A percentile compares a stretch with the other conserved stretches of the same genome.
Conservation (phyloP, 2,888 invertebrate genomes). For the Cynaeus angustus region DNA sequence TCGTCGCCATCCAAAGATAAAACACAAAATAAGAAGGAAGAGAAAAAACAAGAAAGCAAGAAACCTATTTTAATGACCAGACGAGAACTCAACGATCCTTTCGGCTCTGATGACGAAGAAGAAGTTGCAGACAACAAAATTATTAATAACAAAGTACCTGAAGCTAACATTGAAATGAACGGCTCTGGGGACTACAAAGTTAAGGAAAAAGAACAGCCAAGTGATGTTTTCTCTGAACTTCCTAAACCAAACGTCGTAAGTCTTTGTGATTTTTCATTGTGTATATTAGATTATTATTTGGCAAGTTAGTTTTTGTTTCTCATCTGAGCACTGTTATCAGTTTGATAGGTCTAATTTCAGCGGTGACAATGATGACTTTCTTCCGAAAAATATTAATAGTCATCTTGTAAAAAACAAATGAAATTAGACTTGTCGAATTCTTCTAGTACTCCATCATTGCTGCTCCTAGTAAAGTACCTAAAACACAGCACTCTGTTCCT, state of each 20-base stretch:
- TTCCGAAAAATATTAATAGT: no score
- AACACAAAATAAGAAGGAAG: slow-evolving; percentile 68
- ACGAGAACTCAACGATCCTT: slow-evolving; percentile 89
- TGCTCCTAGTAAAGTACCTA: slow-evolving; percentile 5
- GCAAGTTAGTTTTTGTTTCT: slow-evolving; percentile 23
- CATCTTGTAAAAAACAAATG: no score
- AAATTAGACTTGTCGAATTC: slow-evolving; percentile 17
- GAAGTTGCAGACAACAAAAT: slow-evolving; percentile 54
- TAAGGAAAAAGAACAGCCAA: slow-evolving; percentile 51
- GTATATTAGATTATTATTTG: background rate
- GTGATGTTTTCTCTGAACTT: slow-evolving; percentile 63
- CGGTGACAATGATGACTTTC: background rate
- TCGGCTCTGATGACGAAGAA: slow-evolving; percentile 92
- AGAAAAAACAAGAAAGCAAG: slow-evolving; percentile 61
- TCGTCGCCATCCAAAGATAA: slow-evolving; percentile 84
- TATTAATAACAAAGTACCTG: slow-evolving; percentile 55
- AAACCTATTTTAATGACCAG: slow-evolving; percentile 83
- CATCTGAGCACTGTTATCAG: slow-evolving; percentile 15
- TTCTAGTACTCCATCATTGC: background rate
- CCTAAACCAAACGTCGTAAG: slow-evolving; percentile 69
- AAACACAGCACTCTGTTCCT: slow-evolving; percentile 10
- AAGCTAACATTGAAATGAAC: slow-evolving; percentile 61
- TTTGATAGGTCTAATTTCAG: slow-evolving; percentile 32
- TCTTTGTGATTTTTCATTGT: slow-evolving; percentile 24
- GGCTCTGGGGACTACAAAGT: slow-evolving; percentile 54